Conservation (phyloP, 2,888 invertebrate genomes). For the Biston stratarius region DNA sequence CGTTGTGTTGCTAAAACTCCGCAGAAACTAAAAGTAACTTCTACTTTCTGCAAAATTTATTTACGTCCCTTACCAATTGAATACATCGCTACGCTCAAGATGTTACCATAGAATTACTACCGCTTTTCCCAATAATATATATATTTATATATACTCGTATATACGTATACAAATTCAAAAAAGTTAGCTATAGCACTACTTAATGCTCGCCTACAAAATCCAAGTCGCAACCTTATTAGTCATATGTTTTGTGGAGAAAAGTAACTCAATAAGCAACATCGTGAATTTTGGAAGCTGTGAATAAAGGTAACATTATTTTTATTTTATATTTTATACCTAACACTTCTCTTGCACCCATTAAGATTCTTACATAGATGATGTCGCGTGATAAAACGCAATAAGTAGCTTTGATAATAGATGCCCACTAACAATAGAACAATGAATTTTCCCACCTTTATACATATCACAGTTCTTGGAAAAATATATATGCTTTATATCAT, state of each 20-base stretch:
- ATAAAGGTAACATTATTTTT: background rate
- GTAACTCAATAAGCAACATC: background rate
- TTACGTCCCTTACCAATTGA: no score
- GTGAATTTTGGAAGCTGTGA: background rate
- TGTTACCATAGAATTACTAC: no score
- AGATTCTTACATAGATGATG: slow-evolving; percentile 48
- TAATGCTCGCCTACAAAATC: background rate
- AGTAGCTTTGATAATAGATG: slow-evolving; percentile 72
- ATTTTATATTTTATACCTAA: background rate
- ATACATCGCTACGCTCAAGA: no score
- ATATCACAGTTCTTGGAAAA: slow-evolving; percentile 73
- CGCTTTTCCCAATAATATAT: no score
- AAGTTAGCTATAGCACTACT: background rate
- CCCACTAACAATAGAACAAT: slow-evolving; percentile 82
- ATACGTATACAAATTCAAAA: no score
- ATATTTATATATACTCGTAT: no score
- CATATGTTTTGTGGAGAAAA: background rate
- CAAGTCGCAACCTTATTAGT: no score
- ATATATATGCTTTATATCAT: slow-evolving; percentile 39
- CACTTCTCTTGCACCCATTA: slow-evolving; percentile 8
- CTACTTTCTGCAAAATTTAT: no score
- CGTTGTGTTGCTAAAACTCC: no score
- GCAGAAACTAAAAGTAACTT: no score
- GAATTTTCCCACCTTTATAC: slow-evolving; percentile 77
- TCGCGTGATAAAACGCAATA: slow-evolving; percentile 74